Base-by-base conservation (phyloP, 2,113 vertebrate species). In the Rhagologus leucostigma region DNA sequence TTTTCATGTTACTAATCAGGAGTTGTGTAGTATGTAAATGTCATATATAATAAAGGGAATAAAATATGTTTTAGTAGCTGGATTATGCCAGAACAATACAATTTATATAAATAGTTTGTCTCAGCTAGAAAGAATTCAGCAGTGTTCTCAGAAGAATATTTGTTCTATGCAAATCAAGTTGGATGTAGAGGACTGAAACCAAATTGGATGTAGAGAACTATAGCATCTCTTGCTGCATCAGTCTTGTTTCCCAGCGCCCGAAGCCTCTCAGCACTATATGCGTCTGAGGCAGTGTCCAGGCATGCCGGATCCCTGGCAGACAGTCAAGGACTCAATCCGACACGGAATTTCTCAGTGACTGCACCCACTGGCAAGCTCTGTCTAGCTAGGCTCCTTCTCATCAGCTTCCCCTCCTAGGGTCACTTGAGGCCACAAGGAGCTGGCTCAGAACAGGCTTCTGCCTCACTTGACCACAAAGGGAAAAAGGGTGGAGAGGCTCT, bases 291-390 rank as follows among this genome's bases (percentile, higher is more conserved):
- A 11, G 22, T 24, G 60, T 23, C 69, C 89, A 76, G 87, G 89
- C 91, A 33, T 2, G 74, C 77, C 4, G 32, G 62, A 59, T 73
- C 50, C 21, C 55, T 93, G 90, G 87, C 95, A 95, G 63, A 12
- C 44, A 20, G 11, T 80, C 95, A 91, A 41, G 67, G 50, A n/a
- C 71, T 59, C 35, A 7, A 69, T 69, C 71, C 50, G 14, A 73
- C 81, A 52, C 2, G 44, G 75, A 95, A 95, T 92, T 94, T 76
- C 84, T 96, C 91, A 29, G 16, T 41, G 74, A 44, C 93, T 93
- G 75, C 84, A 71, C 93, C 87, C 93, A 89, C 78, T 95, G 95
- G 89, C 87, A 87, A 85, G 84, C 75, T 84, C 8, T 15, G 23
- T 69, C 81, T 89, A 22, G 53, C 84, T 41, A 32, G 60, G 70